phyloP scores from a whole-genome alignment of 1,140 invertebrate genomes.

The Centruroides sculpturatus region DNA sequence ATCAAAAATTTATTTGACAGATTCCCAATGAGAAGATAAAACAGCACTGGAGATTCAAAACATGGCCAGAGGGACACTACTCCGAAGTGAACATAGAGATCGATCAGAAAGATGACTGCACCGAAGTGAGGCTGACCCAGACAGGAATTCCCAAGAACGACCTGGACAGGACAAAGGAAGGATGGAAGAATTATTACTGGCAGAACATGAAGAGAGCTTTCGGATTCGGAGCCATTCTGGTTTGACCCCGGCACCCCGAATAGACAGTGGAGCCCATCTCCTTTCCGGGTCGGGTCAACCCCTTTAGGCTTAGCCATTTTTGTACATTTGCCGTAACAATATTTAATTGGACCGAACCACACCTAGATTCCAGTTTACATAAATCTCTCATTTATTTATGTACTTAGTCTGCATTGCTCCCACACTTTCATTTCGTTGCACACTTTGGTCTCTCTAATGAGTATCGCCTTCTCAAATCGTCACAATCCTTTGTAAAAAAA shows the following conservation, averaged over 20 bases:
- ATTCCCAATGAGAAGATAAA: constrained; percentile 66
- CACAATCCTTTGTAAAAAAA: too few relatives aligned
- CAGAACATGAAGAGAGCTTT: constrained; percentile 21
- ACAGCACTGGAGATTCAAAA: constrained; percentile 87
- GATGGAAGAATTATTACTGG: constrained; percentile 22
- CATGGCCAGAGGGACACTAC: constrained; percentile 83
- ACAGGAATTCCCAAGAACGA: constrained; percentile 19
- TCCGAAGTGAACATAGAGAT: constrained; percentile 76
- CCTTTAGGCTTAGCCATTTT: too few relatives aligned
- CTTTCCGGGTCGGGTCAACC: too few relatives aligned
- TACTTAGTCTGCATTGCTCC: too few relatives aligned
- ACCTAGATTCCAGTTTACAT: too few relatives aligned
- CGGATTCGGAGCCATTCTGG: constrained; percentile 19
- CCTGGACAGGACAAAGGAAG: constrained; percentile 17
- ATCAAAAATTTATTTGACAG: constrained; percentile 20
- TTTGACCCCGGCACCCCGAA: background rate
- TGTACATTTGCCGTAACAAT: too few relatives aligned
- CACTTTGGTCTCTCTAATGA: too few relatives aligned
- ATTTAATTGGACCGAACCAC: too few relatives aligned
- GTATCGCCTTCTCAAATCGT: too few relatives aligned
- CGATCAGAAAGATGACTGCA: constrained; percentile 67
- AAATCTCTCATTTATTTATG: too few relatives aligned
- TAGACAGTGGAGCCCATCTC: too few relatives aligned
- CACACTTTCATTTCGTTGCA: too few relatives aligned
- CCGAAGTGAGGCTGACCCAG: constrained; percentile 62